Percentiles rank a stretch among this genome's conserved stretches.
Evolutionary conservation across 2,113 vertebrate genomes (phyloP).

Genomic region (Gracilinanus agilis): DNA sequence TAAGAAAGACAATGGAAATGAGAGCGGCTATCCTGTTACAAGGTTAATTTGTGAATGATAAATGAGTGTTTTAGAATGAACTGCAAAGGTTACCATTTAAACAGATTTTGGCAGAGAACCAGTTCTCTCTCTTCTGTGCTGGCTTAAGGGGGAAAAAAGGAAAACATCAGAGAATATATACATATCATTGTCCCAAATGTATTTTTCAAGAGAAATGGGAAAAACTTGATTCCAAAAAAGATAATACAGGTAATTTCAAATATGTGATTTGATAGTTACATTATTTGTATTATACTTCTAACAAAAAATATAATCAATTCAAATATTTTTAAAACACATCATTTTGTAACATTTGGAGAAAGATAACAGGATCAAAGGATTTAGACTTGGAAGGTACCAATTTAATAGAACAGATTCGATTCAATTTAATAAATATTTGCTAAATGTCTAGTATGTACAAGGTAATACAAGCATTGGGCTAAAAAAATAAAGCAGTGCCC

Average conservation of each 20-base stretch:
- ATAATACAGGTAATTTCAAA: conserved; percentile 73
- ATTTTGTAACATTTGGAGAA: conserved; percentile 55
- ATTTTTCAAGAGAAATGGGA: conserved; percentile 83
- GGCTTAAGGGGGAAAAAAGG: conserved; percentile 28
- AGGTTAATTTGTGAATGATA: conserved; percentile 83
- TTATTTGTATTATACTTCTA: conserved; percentile 50
- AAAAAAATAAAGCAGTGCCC: background rate
- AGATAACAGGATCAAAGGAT: background rate
- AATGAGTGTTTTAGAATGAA: conserved; percentile 82
- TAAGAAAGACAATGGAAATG: conserved; percentile 74
- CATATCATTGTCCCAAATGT: conserved; percentile 80
- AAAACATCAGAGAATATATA: conserved; percentile 77
- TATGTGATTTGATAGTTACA: conserved; percentile 63
- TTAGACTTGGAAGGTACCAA: background rate
- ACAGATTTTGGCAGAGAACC: conserved; percentile 81
- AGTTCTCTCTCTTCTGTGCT: conserved; percentile 60
- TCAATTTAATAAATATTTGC: background rate
- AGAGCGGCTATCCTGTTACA: conserved; percentile 72
- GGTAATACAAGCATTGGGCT: background rate
- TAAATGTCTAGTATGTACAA: background rate
- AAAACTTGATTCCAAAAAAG: conserved; percentile 78
- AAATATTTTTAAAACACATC: conserved; percentile 61
- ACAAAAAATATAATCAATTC: conserved; percentile 39
- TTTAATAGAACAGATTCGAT: background rate
- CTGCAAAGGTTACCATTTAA: conserved; percentile 79